Conservation (phyloP, 2,113 vertebrate genomes). For the Rhea pennata region DNA sequence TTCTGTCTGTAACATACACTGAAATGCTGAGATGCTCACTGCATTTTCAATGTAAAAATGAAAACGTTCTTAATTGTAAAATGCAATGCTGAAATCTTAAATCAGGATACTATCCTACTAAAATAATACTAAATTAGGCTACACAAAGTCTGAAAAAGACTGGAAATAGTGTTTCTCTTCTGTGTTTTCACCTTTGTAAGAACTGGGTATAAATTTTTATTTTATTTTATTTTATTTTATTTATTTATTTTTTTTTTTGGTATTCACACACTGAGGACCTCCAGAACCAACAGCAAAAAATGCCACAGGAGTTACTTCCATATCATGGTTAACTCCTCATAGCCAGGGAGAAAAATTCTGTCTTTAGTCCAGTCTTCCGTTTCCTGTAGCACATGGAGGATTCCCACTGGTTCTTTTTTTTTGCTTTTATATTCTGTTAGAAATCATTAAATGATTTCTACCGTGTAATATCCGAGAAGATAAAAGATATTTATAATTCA, state of each 20-base stretch:
- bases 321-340: background rate
- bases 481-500: slow-evolving; percentile 51
- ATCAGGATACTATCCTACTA: background rate
- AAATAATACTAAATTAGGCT: background rate
- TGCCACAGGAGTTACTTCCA: background rate
- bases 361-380: background rate
- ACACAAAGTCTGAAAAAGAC: background rate
- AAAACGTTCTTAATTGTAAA: background rate
- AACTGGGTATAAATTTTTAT: background rate
- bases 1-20: background rate
- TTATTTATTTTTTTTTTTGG: background rate
- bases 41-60: background rate
- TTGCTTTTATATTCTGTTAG: slow-evolving; percentile 1
- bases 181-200: background rate
- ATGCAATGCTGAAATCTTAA: background rate
- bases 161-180: background rate
- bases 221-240: too few species aligned
- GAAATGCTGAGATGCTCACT: background rate
- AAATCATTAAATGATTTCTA: slow-evolving; percentile 26
- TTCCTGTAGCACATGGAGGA: background rate
- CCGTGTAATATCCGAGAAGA: background rate
- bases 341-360: background rate
- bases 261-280: background rate
- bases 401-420: background rate
- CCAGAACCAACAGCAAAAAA: background rate